A percentile compares a stretch with the other conserved stretches of the same genome.
Conservation (phyloP, 2,113 vertebrate species). For the Oncorhynchus clarkii region DNA sequence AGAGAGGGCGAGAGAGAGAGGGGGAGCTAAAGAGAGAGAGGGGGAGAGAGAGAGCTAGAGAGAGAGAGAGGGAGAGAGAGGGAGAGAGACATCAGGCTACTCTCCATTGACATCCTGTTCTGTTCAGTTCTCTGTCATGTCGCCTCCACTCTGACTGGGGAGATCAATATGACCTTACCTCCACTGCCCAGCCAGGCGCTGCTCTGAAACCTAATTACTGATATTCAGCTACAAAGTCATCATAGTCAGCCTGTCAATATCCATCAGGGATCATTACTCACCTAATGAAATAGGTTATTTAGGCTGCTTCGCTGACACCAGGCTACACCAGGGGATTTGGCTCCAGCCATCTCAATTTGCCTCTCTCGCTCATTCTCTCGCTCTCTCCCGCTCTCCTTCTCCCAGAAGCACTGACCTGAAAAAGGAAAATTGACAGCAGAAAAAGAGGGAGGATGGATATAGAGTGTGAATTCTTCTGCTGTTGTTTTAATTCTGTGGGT, state of each 20-base stretch:
- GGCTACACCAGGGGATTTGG: slow-evolving; percentile 58
- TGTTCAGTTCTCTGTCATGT: slow-evolving; percentile 66
- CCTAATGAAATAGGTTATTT: slow-evolving; percentile 80
- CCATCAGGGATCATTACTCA: slow-evolving; percentile 77
- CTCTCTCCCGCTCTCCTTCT: slow-evolving; percentile 40
- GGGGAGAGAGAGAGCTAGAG: too few species aligned
- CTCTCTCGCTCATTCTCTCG: slow-evolving; percentile 14
- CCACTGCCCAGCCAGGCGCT: slow-evolving; percentile 56
- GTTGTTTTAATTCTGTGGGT: slow-evolving; percentile 62
- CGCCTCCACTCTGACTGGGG: slow-evolving; percentile 36
- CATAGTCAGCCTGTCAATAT: slow-evolving; percentile 78
- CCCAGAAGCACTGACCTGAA: slow-evolving; percentile 73
- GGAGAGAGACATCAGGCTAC: slow-evolving; percentile 15
- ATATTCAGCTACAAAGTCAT: slow-evolving; percentile 81
- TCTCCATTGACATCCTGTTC: slow-evolving; percentile 65
- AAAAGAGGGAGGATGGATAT: slow-evolving; percentile 48
- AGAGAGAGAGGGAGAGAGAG: too few species aligned
- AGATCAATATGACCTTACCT: slow-evolving; percentile 82
- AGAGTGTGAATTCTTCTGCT: slow-evolving; percentile 59
- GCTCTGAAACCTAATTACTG: slow-evolving; percentile 82
- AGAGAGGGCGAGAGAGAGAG: background rate
- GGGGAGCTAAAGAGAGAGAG: background rate
- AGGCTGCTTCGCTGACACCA: slow-evolving; percentile 68
- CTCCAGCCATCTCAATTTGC: slow-evolving; percentile 70
- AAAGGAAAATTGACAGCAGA: slow-evolving; percentile 72